Base-by-base conservation (phyloP, 2,888 invertebrate species). In the Yponomeuta sedellus region DNA sequence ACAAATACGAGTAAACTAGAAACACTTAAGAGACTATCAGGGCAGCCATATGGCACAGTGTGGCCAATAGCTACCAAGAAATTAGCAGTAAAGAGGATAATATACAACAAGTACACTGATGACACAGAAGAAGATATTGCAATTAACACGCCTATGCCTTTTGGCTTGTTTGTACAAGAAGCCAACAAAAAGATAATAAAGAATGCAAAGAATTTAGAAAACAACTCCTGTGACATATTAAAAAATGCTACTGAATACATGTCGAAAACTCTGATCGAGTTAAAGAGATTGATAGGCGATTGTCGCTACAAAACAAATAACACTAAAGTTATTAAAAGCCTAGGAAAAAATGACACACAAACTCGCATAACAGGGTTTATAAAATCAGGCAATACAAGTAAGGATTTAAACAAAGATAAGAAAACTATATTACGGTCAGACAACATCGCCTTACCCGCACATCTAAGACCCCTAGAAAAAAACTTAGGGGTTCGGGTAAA, bases 21-120 rank as follows among this genome's bases (percentile, higher is more conserved):
- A 12, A 52, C 2, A 3, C 44, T 12, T 52, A 12, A 52, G 16
- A 16, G 2, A 0, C 16, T 5, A 52, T 52, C 44, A 52, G 12
- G 1, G 12, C 12, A 16, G 44, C 44, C 44, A 16, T 52, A 52
- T 16, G 44, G 16, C 44, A 52, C 44, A 52, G 16, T 52, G 44
- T 52, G 44, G 44, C 16, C 44, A 52, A 52, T 1, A 52, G 44
- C 3, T 52, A 52, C 44, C 2, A 39, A 62, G 19, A 62, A 62
- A 34, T 10, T 59, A 44, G 0, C 16, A 16, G 28, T 65, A 16
- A 52, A 52, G 44, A 52, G 44, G 8, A 65, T 65, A 16, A 57
- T 57, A 58, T 65, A 65, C 28, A 65, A 65, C 19, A 65, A 56
- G 16, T 65, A 65, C 34, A 56, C 22, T 5, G 52, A 22, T 20